These are phyloP conservation scores for Oryzias curvinotus DNA, from an alignment of 2,113 vertebrate genomes.

Conservation along the genomic window DNA sequence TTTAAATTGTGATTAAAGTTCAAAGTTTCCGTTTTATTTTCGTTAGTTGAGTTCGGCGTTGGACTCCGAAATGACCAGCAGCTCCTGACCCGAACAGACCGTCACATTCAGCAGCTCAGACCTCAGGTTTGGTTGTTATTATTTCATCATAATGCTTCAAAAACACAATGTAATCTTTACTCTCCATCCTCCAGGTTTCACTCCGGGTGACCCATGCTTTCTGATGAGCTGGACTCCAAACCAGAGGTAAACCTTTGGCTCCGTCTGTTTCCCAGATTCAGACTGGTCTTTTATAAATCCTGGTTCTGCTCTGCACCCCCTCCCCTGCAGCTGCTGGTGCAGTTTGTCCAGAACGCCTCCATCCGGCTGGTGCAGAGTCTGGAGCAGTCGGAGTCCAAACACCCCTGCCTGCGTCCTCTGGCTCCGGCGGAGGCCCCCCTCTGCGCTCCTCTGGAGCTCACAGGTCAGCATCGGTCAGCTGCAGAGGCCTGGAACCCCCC, in stretches of 20 bases:
- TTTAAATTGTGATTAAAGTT: no score
- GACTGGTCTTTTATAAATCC: neutral
- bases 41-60: neutral
- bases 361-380: constrained; percentile 92
- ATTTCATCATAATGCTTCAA: no score
- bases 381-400: constrained; percentile 88
- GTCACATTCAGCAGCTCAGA: constrained; percentile 18
- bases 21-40: neutral
- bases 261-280: neutral
- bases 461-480: constrained; percentile 79
- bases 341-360: constrained; percentile 98
- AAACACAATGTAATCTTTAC: no score
- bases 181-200: constrained; percentile 65
- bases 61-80: constrained; percentile 54
- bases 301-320: neutral
- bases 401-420: constrained; percentile 88
- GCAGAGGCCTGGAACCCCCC: no score
- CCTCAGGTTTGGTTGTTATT: constrained; percentile 23
- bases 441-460: constrained; percentile 89
- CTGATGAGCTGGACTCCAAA: constrained; percentile 99
- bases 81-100: constrained; percentile 27
- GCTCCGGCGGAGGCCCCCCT: constrained; percentile 84
- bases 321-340: constrained; percentile 90
- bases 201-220: constrained; percentile 96
- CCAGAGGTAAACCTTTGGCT: constrained; percentile 84